Evolutionary conservation across 2,797 vertebrate genomes (phyloP), one percentile per base, ranked within the genome.

Genomic region (Steatocranus sp.): DNA sequence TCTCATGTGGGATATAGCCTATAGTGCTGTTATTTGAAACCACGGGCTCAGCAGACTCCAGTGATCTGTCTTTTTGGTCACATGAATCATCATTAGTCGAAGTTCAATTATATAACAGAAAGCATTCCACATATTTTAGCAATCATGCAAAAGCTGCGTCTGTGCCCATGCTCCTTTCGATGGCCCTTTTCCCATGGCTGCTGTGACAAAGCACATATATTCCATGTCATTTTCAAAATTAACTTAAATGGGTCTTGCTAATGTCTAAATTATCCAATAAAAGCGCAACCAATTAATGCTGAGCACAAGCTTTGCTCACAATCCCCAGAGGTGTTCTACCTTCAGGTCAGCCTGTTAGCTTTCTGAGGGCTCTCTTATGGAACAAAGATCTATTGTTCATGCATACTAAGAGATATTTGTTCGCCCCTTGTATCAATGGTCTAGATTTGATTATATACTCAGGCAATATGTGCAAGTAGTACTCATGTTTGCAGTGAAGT

Each of bases 391-490:
- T 92, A 94, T 96, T 96, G 95, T 96, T 92, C 89, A 82, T 41
- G 43, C 81, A 88, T 87, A 95, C 94, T 95, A 92, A 95, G 94
- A 94, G 92, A 94, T 95, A 94, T 96, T 91, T 96, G 95, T 96
- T 93, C 92, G 86, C 89, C 81, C 86, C 88, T 94, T 94, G 91
- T 96, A 95, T 93, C 93, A 94, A 94, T 95, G 95, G 91, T 94
- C 94, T 93, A 96, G 94, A 97, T 97, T 96, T 92, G 94, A 96
- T 97, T 96, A 97, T 94, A 91, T 84, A 93, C 93, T 94, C 91
- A 90, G 92, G 90, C 94, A 94, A 95, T 95, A 94, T 95, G 87
- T 94, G 94, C 91, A 94, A 94, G 94, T 92, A 92, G 90, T 94
- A 94, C 93, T 96, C 94, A 94, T 95, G 94, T 96, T 96, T 95